Conservation (phyloP, 2,113 vertebrate species). For the Daubentonia madagascariensis region DNA sequence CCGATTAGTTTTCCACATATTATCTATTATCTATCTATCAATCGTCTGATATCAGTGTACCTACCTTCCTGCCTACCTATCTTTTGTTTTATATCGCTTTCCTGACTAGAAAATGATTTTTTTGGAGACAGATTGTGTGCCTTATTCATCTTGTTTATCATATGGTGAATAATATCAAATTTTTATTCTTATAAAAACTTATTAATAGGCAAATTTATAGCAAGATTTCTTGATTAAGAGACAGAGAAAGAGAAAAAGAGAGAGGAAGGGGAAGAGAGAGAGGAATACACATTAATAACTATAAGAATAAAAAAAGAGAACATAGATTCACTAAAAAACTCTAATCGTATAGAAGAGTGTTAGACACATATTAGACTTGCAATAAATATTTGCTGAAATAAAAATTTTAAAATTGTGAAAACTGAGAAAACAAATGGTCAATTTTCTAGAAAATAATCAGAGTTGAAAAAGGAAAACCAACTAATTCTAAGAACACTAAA, state of each 20-base stretch:
- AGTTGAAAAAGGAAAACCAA: neutral
- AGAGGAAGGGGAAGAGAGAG: neutral
- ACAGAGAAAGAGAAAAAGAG: neutral
- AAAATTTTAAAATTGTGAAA: neutral
- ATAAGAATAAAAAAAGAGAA: neutral
- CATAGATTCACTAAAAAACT: neutral
- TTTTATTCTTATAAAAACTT: neutral
- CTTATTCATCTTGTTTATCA: neutral
- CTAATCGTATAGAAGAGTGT: neutral
- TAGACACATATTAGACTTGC: neutral
- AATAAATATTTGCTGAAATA: neutral
- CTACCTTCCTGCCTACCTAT: neutral
- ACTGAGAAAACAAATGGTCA: neutral
- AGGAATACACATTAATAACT: neutral
- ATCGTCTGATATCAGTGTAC: no score
- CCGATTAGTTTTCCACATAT: neutral
- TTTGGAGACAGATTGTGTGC: neutral
- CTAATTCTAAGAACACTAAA: neutral
- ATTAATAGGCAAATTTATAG: neutral
- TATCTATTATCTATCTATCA: neutral
- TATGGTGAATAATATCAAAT: neutral
- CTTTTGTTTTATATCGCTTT: neutral
- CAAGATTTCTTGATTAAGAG: neutral
- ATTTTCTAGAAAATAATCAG: neutral
- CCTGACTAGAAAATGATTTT: neutral